These are phyloP conservation scores for Notodonta dromedarius DNA, from an alignment of 2,888 invertebrate genomes.

Conservation along the genomic window DNA sequence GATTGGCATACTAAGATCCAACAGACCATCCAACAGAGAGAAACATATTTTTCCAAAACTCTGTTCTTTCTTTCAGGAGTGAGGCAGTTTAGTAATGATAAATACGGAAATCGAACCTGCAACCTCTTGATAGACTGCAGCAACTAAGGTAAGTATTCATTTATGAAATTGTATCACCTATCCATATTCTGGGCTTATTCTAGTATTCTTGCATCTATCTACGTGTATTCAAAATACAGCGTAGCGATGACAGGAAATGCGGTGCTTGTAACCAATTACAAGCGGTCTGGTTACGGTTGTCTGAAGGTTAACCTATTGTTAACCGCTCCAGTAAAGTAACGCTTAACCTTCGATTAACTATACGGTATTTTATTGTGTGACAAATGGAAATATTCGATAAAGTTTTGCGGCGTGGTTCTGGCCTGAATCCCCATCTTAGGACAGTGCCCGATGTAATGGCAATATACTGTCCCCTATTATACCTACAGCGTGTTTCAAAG, in stretches of 20 bases:
- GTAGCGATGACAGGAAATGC: not conserved
- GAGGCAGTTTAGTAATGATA: not conserved
- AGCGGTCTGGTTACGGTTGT: not conserved
- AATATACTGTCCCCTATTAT: too few species aligned
- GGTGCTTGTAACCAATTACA: not conserved
- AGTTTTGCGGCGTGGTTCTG: too few species aligned
- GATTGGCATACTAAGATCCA: too few species aligned
- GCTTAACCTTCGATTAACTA: not conserved
- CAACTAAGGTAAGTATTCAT: too few species aligned
- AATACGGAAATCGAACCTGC: not conserved
- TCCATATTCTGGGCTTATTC: too few species aligned
- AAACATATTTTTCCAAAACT: too few species aligned
- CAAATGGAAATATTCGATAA: not conserved
- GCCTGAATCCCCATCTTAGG: too few species aligned
- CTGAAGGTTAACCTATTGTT: slow-evolving; percentile 5
- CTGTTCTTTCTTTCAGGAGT: not conserved
- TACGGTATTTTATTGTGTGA: not conserved
- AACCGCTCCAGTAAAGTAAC: not conserved
- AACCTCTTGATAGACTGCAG: not conserved
- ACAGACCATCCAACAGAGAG: not conserved
- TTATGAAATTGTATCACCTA: too few species aligned
- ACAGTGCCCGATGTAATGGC: too few species aligned
- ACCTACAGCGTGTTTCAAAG: too few species aligned
- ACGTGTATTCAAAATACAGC: not conserved
- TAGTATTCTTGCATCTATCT: not conserved